A percentile compares a stretch with the other conserved stretches of the same genome.
Evolutionary conservation across 2,888 invertebrate species (phyloP).

Genomic region (Apamea epomidion): DNA sequence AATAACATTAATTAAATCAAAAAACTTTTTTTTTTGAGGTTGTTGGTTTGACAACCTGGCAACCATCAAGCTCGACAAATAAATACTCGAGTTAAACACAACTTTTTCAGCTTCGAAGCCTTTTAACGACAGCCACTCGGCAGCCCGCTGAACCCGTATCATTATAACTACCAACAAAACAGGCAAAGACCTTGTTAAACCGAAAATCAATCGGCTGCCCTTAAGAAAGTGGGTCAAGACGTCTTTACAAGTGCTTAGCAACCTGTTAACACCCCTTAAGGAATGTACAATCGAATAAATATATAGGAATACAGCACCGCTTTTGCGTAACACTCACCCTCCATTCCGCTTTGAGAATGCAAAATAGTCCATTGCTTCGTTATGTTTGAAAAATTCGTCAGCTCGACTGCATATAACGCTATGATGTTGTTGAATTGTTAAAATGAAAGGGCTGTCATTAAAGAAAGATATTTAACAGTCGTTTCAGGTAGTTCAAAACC

Average conservation of each 20-base stretch:
- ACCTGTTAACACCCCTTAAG: constrained; percentile 27
- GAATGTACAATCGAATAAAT: constrained; percentile 20
- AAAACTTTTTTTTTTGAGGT: too few relatives aligned
- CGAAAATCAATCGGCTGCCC: constrained; percentile 47
- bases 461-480: neutral
- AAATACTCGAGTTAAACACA: neutral
- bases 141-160: neutral
- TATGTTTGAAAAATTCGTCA: neutral
- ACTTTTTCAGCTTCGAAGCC: neutral
- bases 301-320: neutral
- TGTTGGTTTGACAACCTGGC: neutral
- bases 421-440: neutral
- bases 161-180: constrained; percentile 26
- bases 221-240: constrained; percentile 44
- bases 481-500: neutral
- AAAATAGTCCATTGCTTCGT: neutral
- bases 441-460: neutral
- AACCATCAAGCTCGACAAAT: neutral
- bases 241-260: constrained; percentile 40
- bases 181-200: constrained; percentile 33
- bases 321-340: neutral
- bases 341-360: neutral
- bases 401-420: too few relatives aligned
- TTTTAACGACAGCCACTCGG: neutral
- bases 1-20: too few relatives aligned